Conservation (phyloP, 2,888 invertebrate species). For the Lydus trimaculatus region DNA sequence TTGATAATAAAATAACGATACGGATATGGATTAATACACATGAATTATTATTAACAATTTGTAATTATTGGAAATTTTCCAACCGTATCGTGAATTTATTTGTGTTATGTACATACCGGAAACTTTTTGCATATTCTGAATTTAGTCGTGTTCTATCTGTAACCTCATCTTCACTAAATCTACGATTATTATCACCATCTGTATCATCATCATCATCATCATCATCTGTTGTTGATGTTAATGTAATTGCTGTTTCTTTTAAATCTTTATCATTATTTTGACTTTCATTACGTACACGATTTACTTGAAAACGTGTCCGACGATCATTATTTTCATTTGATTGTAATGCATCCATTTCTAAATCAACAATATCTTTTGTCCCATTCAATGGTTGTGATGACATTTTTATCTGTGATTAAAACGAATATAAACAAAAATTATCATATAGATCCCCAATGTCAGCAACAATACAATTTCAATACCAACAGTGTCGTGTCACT, state of each 20-base stretch:
- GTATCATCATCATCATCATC: conserved; percentile 51
- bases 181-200: conserved; percentile 48
- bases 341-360: conserved; percentile 48
- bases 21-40: background rate
- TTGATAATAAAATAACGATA: background rate
- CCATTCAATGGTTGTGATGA: background rate
- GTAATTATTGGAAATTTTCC: background rate
- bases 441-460: too few relatives aligned
- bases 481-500: too few relatives aligned
- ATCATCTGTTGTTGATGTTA: conserved; percentile 41
- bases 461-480: too few relatives aligned
- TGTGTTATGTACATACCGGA: conserved; percentile 72
- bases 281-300: conserved; percentile 66
- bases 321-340: conserved; percentile 52
- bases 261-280: conserved; percentile 45
- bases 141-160: conserved; percentile 60
- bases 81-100: background rate
- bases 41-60: background rate
- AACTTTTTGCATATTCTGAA: conserved; percentile 76
- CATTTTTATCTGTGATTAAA: conserved; percentile 9
- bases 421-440: background rate
- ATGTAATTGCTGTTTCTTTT: conserved; percentile 31
- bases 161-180: conserved; percentile 59
- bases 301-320: conserved; percentile 68
- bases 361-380: conserved; percentile 16